Percentiles rank a stretch among this genome's conserved stretches.
phyloP scores from a whole-genome alignment of 1,140 invertebrate species.

The Nasonia giraulti region DNA sequence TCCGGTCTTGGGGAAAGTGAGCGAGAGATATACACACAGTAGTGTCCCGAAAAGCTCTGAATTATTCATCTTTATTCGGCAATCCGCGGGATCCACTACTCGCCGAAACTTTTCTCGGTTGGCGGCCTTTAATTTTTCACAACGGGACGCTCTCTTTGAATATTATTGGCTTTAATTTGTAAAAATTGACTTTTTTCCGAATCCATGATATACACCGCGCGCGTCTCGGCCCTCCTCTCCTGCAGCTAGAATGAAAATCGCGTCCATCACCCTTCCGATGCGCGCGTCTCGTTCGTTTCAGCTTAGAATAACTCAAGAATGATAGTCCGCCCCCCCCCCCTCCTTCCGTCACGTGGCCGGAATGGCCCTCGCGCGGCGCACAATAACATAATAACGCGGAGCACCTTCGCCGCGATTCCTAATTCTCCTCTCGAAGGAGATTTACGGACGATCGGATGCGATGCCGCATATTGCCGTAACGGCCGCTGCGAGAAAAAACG shows the following conservation, averaged over 20 bases:
- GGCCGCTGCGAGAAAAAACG: not conserved
- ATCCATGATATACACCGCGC: too few relatives aligned
- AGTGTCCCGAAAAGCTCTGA: not conserved
- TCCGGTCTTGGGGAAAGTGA: not conserved
- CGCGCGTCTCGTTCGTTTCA: conserved; percentile 46
- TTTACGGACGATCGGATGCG: not conserved
- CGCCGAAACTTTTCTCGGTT: not conserved
- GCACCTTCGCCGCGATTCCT: not conserved
- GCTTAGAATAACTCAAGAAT: conserved; percentile 71
- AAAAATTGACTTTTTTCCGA: too few relatives aligned
- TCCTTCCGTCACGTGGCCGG: conserved; percentile 66
- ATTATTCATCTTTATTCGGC: conserved; percentile 24
- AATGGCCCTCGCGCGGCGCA: conserved; percentile 58
- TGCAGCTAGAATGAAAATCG: conserved; percentile 1
- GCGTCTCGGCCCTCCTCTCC: too few relatives aligned
- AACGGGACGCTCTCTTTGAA: not conserved
- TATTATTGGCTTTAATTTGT: not conserved
- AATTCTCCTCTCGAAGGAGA: not conserved
- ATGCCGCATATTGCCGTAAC: not conserved
- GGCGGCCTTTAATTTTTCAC: not conserved
- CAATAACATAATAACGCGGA: conserved; percentile 3
- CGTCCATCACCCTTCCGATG: not conserved
- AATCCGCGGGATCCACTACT: not conserved
- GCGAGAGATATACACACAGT: not conserved
- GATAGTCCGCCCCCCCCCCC: conserved; percentile 59